Evolutionary conservation across 2,888 invertebrate genomes (phyloP), one percentile per base, ranked within the genome.

Genomic region (Linyphia triangularis): DNA sequence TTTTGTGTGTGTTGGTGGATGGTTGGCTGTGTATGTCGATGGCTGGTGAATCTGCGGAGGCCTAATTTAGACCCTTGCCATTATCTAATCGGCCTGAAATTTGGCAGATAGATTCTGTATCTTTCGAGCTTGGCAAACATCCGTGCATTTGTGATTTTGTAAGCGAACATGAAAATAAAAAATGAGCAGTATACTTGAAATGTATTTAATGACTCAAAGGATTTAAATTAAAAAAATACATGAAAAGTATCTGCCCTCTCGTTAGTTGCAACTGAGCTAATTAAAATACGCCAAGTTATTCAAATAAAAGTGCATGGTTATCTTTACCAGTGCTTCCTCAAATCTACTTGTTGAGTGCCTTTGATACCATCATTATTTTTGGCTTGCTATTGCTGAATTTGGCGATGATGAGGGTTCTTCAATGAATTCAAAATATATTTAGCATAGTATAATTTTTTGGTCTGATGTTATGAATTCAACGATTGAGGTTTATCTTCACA

Each of bases 281-380:
- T 85, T 85, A 85, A 72, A 85, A 85, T 77, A 84, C 59, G 69
- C 61, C 78, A 85, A 85, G 69, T 70, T 78, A 85, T 85, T 85
- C 78, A 85, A 70, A 85, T 70, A 59, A 57, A n/a, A 85, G 78
- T 30, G 59, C 61, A 67, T 33, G 59, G 72, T 70, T 82, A 72
- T 82, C 43, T 81, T 81, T 69, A 30, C 61, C 13, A 51, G 51
- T 51, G 51, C 61, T 19, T 57, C 26, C 75, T 19, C 24, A 57
- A 59, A 77, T 57, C 77, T 65, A 75, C 77, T 84, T 77, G 69
- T 77, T 84, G 67, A 84, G 57, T 57, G 28, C 51, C 37, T 67
- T 77, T 75, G 19, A 51, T 51, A 51, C 13, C 5, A 2, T 13
- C 16, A 6, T 16, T 57, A 69, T 13, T 13, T 69, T 70, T 82